Base-by-base conservation (phyloP, 2,113 vertebrate genomes). In the Oncorhynchus keta region DNA sequence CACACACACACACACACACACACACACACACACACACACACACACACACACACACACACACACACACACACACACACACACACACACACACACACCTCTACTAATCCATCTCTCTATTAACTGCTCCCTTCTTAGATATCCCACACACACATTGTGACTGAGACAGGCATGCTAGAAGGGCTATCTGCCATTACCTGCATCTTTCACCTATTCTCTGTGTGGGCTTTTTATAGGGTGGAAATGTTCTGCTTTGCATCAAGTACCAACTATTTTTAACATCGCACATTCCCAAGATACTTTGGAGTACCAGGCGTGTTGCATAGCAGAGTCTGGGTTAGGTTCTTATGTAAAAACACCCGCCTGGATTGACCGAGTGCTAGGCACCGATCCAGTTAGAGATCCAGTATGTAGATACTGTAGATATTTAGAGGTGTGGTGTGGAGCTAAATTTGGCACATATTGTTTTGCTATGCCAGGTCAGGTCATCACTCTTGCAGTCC, bases 231-330 rank as follows among this genome's bases (percentile, higher is more conserved):
- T 74, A 74, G 72, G 72, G 16, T 24, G 20, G 51, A 55, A 71
- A 64, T 76, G 74, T 66, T 76, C 79, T 81, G 76, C 30, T 73
- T 75, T 57, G 35, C 73, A n/a, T 75, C 66, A 70, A 85, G 74
- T 70, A 75, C 68, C 72, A 77, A 68, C 55, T 73, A 74, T 79
- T 72, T 76, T 66, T 72, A 73, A 75, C 78, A 48, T 14, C 45
- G 3, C 48, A 28, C 49, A 67, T 78, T 79, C 79, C 76, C 71
- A 68, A 59, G 70, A 74, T 28, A 57, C 18, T 24, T 55, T 68
- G 22, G 12, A 69, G 76, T 12, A 57, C 62, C 18, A 39, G 32
- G 66, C 22, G 13, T 48, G 48, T 75, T n/a, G 30, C 28, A 45
- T 20, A 2, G 32, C 20, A 2, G 30, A 74, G 39, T 14, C n/a